A percentile compares a stretch with the other conserved stretches of the same genome.
These are phyloP conservation scores for Spilarctia lutea DNA, from an alignment of 2,888 invertebrate genomes.

Conservation along the genomic window DNA sequence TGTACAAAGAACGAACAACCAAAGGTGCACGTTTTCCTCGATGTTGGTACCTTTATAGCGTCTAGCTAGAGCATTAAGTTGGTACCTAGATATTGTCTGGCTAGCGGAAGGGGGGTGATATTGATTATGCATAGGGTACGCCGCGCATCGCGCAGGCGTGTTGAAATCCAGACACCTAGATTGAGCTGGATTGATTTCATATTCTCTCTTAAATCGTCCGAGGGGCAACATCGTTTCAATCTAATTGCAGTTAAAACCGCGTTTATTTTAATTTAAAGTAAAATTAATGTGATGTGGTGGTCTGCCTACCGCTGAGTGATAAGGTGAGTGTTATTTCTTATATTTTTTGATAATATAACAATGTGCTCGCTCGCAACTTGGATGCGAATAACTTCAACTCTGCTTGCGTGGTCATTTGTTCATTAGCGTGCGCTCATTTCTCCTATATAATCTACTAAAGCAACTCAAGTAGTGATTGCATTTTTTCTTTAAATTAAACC, in stretches of 20 bases:
- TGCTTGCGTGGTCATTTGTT: not conserved
- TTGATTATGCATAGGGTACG: not conserved
- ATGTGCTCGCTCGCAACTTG: not conserved
- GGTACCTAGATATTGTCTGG: not conserved
- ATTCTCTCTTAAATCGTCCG: not conserved
- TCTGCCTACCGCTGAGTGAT: not conserved
- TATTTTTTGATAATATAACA: not conserved
- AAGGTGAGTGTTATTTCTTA: not conserved
- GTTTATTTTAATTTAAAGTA: not conserved
- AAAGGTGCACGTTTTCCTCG: not conserved
- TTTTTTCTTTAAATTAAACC: not conserved
- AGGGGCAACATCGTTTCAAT: not conserved
- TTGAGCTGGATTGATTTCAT: constrained; percentile 9
- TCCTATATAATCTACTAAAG: too few relatives aligned
- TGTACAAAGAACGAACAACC: not conserved
- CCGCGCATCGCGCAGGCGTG: not conserved
- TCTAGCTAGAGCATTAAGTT: not conserved
- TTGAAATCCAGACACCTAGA: not conserved
- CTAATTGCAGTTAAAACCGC: not conserved
- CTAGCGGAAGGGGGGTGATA: not conserved
- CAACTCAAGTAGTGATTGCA: not conserved
- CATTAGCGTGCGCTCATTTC: not conserved
- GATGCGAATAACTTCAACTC: not conserved
- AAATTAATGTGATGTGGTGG: not conserved
- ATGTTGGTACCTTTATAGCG: not conserved